Conservation (phyloP, 2,797 vertebrate genomes). For the Rhinella marina region DNA sequence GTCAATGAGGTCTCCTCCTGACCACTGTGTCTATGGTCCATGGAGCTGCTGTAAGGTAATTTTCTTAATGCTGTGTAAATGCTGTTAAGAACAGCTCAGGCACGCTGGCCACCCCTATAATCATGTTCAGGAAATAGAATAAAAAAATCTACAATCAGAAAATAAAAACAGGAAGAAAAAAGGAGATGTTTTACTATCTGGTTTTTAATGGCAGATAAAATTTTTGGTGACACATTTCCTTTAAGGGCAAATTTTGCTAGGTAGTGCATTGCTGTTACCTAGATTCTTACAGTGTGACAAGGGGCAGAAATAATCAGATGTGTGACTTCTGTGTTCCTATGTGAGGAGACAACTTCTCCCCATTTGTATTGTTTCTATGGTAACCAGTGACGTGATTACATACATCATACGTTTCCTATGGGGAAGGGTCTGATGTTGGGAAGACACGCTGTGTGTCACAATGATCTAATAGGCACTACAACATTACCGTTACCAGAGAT, state of each 20-base stretch:
- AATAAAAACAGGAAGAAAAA: no score
- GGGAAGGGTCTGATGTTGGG: not conserved
- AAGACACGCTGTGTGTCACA: not conserved
- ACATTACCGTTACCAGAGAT: not conserved
- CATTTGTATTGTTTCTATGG: conserved; percentile 13
- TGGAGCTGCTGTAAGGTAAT: no score
- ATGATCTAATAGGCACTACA: not conserved
- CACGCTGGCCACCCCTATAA: no score
- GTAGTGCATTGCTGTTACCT: not conserved
- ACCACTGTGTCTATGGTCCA: no score
- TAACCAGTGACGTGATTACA: not conserved
- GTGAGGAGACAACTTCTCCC: not conserved
- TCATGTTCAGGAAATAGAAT: no score
- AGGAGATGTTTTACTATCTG: no score
- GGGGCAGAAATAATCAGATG: not conserved
- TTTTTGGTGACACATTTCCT: no score
- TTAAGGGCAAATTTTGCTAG: not conserved
- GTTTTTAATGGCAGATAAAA: no score
- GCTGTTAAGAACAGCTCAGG: no score
- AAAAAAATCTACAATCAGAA: no score
- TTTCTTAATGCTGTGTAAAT: no score
- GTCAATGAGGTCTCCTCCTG: no score
- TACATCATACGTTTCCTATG: not conserved
- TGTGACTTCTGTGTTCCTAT: not conserved
- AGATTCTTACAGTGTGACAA: not conserved